Evolutionary conservation across 2,797 vertebrate species (phyloP).

Genomic region (Crocidura indochinensis): DNA sequence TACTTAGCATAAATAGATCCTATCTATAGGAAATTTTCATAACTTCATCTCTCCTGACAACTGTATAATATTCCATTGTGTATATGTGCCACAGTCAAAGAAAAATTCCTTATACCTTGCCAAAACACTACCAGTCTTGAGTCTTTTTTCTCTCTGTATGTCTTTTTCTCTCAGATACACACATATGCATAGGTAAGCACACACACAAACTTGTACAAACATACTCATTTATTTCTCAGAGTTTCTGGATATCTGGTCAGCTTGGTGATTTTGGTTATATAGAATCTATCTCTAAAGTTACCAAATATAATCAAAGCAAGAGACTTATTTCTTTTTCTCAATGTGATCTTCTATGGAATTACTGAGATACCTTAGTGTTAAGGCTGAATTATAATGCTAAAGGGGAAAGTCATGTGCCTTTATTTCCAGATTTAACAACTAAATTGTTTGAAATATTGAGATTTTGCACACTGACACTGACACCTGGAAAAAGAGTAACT

Average conservation of each 20-base stretch:
- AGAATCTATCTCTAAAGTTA: neutral
- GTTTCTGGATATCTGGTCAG: neutral
- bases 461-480: slow-evolving; percentile 11
- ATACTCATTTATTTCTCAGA: neutral
- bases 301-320: neutral
- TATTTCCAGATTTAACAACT: slow-evolving; percentile 6
- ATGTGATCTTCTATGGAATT: neutral
- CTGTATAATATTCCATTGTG: too few relatives aligned
- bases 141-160: neutral
- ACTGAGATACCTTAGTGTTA: neutral
- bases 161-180: neutral
- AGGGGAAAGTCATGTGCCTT: neutral
- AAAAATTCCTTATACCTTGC: neutral
- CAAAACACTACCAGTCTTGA: neutral
- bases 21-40: too few relatives aligned
- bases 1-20: too few relatives aligned
- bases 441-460: slow-evolving; percentile 33
- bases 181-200: too few relatives aligned
- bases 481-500: neutral
- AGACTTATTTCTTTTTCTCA: neutral
- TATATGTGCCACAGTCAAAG: slow-evolving; percentile 27
- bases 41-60: too few relatives aligned
- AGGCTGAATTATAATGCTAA: slow-evolving; percentile 29
- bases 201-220: too few relatives aligned
- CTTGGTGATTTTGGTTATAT: neutral